These are phyloP conservation scores for Diabrotica balteata DNA, from an alignment of 2,888 invertebrate species.

Conservation along the genomic window DNA sequence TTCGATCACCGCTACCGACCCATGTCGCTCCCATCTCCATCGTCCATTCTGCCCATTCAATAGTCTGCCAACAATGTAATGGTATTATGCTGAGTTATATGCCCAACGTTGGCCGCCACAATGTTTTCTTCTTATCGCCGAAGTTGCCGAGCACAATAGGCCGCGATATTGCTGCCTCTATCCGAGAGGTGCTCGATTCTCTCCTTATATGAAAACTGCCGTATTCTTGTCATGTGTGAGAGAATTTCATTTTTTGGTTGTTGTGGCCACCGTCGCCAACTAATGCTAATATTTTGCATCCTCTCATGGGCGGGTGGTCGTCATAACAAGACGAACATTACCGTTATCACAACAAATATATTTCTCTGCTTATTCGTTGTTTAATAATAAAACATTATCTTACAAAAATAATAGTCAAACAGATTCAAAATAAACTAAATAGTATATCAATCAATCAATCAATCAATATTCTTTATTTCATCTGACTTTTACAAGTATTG, in stretches of 20 bases:
- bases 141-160: slow-evolving; percentile 15
- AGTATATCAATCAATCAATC: no score
- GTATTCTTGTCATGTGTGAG: slow-evolving; percentile 15
- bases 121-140: slow-evolving; percentile 40
- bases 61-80: slow-evolving; percentile 54
- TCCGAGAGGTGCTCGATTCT: neutral
- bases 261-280: neutral
- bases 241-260: slow-evolving; percentile 3
- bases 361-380: no score
- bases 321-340: no score
- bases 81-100: slow-evolving; percentile 55
- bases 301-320: no score
- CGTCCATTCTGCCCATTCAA: slow-evolving; percentile 48
- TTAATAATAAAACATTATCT: no score
- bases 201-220: slow-evolving; percentile 20
- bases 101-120: slow-evolving; percentile 44
- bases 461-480: no score
- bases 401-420: no score
- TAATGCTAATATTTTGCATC: no score
- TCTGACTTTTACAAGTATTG: no score
- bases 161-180: slow-evolving; percentile 1
- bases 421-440: no score
- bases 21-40: slow-evolving; percentile 51
- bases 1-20: slow-evolving; percentile 54
- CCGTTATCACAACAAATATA: no score